phyloP scores from a whole-genome alignment of 2,797 vertebrate genomes.

The Rhinella marina region DNA sequence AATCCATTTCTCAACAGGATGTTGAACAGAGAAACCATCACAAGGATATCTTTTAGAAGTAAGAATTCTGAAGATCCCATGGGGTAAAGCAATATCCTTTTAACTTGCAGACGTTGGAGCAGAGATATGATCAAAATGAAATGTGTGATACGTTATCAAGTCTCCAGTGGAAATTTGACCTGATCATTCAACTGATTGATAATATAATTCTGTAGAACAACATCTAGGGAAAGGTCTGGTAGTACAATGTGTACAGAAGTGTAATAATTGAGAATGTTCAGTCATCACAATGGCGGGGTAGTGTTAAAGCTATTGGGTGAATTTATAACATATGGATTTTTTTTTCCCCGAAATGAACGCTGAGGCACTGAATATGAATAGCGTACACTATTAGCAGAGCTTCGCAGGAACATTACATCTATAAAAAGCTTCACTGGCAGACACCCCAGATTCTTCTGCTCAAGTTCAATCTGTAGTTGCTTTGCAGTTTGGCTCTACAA shows the following conservation, averaged over 20 bases:
- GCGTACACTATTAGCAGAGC: not conserved
- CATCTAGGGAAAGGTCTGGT: constrained; percentile 36
- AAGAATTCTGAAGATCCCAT: constrained; percentile 64
- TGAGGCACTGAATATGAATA: not conserved
- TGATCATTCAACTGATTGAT: constrained; percentile 58
- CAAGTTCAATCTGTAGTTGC: not conserved
- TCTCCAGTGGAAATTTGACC: constrained; percentile 58
- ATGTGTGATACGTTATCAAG: constrained; percentile 58
- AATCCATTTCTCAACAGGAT: constrained; percentile 74
- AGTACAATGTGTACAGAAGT: not conserved
- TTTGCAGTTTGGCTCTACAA: not conserved
- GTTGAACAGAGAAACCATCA: constrained; percentile 73
- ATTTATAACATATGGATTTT: not conserved
- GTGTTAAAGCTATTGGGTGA: not conserved
- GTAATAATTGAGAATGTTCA: constrained; percentile 4
- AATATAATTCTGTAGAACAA: constrained; percentile 55
- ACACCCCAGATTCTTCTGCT: constrained; percentile 13
- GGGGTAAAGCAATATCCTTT: constrained; percentile 62
- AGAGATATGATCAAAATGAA: constrained; percentile 61
- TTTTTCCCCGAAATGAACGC: not conserved
- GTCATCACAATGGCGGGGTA: not conserved
- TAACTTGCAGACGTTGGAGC: constrained; percentile 52
- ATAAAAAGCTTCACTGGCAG: constrained; percentile 18
- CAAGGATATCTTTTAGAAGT: constrained; percentile 76
- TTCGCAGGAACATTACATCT: not conserved